Base-by-base conservation (phyloP, 2,888 invertebrate genomes). In the Tiphia femorata region DNA sequence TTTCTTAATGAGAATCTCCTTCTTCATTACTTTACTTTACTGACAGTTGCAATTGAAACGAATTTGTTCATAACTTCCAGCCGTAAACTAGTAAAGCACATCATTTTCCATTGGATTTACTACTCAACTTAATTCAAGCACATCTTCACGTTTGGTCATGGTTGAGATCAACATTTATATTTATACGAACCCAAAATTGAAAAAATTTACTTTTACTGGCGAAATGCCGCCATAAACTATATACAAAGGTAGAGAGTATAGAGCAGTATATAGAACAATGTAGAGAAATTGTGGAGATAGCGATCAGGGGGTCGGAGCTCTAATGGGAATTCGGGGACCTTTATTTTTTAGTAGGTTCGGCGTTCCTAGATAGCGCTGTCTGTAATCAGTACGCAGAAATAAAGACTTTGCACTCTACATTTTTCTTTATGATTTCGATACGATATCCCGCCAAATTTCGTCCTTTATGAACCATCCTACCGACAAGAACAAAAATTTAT, bases 121-220 rank as follows among this genome's bases (percentile, higher is more conserved):
- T n/a, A 25, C 38, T 47, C 29, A 35, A 58, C 38, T 48, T 42
- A 19, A 35, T n/a, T 43, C 27, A 42, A 23, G 43, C 44, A 43
- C 58, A 62, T 69, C 62, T 44, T 49, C 50, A 35, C 47, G 51
- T 47, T 54, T 58, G 50, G 43, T 49, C 57, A 57, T 64, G 43
- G 66, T 67, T 76, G 76, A 76, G 73, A 75, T 75, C 76, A 76
- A 75, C 76, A 73, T 72, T 76, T 75, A 76, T 75, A 76, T 76
- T 68, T 68, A 68, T 66, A 70, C 57, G 46, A 44, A 54, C 49
- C 42, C 51, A 27, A 54, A 46, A 53, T 25, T 38, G 37, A 44
- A 66, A 66, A 68, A 68, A 66, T 68, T 44, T 21, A 57, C 65
- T 63, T 58, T 72, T 68, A 65, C 60, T 54, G 53, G 43, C 46